A percentile compares a stretch with the other conserved stretches of the same genome.
phyloP scores from a whole-genome alignment of 2,113 vertebrate species.

The Rhinoderma darwinii region DNA sequence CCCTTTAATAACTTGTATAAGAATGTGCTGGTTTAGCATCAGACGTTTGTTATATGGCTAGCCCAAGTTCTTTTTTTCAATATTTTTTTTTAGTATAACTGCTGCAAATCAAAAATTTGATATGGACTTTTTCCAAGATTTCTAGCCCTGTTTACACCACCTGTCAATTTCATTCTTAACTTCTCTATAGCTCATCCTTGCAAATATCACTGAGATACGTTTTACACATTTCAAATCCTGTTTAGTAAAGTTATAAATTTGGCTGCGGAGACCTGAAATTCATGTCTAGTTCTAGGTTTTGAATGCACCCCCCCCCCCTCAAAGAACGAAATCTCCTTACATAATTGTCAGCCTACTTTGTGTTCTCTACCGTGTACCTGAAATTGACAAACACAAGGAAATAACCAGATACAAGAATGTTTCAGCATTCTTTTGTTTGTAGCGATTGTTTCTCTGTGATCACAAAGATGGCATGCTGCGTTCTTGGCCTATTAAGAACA shows the following conservation, averaged over 20 bases:
- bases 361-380: conserved; percentile 6
- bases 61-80: too few species aligned
- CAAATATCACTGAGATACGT: background rate
- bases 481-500: conserved; percentile 77
- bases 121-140: background rate
- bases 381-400: conserved; percentile 42
- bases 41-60: too few species aligned
- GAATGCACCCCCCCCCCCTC: background rate
- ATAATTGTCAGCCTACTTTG: background rate
- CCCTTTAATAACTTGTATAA: too few species aligned
- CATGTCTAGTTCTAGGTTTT: background rate
- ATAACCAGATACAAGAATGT: conserved; percentile 64
- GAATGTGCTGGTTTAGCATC: too few species aligned
- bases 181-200: background rate
- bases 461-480: conserved; percentile 76
- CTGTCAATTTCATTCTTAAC: background rate
- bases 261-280: background rate
- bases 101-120: too few species aligned
- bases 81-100: too few species aligned
- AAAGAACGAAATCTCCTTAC: background rate
- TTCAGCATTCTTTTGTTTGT: conserved; percentile 68
- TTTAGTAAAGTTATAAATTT: background rate
- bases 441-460: conserved; percentile 73
- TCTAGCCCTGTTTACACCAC: background rate
- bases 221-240: background rate